Conservation (phyloP, 2,113 vertebrate species). For the Notarius quadriscutis region DNA sequence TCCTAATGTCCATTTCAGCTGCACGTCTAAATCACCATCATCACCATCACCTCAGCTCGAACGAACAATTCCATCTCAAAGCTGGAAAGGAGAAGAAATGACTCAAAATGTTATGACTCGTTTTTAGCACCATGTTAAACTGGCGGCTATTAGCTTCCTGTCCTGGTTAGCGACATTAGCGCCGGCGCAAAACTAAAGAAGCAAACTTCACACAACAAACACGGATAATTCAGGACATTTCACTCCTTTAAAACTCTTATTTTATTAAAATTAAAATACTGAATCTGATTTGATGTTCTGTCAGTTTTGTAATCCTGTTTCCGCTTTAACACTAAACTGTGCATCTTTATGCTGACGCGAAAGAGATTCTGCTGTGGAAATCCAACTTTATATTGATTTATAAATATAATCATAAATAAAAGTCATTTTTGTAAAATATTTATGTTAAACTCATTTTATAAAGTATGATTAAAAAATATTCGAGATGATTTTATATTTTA, state of each 20-base stretch:
- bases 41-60: background rate
- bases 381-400: background rate
- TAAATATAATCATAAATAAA: too few species aligned
- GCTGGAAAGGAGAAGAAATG: background rate
- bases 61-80: background rate
- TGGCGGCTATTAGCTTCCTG: background rate
- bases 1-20: background rate
- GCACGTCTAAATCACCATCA: background rate
- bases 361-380: background rate
- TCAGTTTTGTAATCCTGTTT: background rate
- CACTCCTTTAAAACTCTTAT: background rate
- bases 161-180: background rate
- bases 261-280: background rate
- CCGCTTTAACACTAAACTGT: background rate
- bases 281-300: background rate
- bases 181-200: background rate
- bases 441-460: background rate
- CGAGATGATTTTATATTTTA: background rate
- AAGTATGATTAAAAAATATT: background rate
- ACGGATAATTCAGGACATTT: background rate
- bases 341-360: background rate
- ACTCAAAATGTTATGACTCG: background rate
- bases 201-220: background rate
- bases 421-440: background rate
- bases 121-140: background rate